A percentile compares a stretch with the other conserved stretches of the same genome.
phyloP scores from a whole-genome alignment of 2,797 vertebrate species.

The Eulemur coronatus region DNA sequence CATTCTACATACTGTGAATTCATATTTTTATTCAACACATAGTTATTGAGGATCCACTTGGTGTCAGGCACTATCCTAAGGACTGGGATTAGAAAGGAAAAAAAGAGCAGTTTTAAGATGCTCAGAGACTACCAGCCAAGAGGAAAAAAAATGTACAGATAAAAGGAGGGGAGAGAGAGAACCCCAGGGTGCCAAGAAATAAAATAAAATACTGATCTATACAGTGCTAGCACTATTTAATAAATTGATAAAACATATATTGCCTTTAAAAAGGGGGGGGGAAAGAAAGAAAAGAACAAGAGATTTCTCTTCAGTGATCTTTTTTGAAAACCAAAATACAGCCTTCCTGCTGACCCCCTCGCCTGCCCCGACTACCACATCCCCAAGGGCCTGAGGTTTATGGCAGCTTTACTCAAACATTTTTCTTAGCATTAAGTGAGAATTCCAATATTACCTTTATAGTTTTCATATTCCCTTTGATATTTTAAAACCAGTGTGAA shows the following conservation, averaged over 20 bases:
- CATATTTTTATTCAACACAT: not conserved
- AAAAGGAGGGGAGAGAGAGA: not conserved
- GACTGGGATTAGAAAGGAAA: not conserved
- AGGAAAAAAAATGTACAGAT: not conserved
- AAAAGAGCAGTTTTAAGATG: not conserved
- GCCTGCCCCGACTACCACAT: not conserved
- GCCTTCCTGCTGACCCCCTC: not conserved
- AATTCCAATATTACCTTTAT: constrained; percentile 34
- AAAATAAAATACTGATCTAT: not conserved
- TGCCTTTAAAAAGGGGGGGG: not conserved
- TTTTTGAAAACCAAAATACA: not conserved
- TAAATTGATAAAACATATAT: constrained; percentile 1
- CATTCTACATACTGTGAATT: not conserved
- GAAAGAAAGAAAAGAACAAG: not conserved
- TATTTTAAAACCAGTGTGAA: constrained; percentile 60
- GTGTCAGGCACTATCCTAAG: not conserved
- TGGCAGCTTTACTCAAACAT: not conserved
- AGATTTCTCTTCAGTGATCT: constrained; percentile 42
- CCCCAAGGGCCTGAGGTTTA: not conserved
- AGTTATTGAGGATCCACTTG: not conserved
- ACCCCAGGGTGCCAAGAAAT: not conserved
- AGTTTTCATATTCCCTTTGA: constrained; percentile 50
- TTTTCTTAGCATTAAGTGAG: constrained; percentile 46
- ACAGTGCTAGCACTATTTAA: not conserved
- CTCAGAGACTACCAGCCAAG: not conserved